A percentile compares a stretch with the other conserved stretches of the same genome.
Conservation (phyloP, 2,113 vertebrate species). For the Lanius collurio region DNA sequence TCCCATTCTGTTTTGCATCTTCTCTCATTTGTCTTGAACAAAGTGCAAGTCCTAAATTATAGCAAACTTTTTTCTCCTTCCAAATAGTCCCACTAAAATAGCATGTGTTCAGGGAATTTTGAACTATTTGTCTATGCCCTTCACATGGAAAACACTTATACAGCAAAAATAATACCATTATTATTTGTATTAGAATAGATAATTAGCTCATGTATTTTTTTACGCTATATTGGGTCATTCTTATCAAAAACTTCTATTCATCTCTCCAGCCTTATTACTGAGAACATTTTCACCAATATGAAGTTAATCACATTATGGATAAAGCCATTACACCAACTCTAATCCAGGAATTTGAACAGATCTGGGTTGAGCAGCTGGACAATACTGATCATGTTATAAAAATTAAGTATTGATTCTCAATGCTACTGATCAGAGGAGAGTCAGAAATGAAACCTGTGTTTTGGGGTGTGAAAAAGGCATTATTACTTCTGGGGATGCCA, state of each 20-base stretch:
- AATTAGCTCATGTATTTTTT: background rate
- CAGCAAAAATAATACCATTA: background rate
- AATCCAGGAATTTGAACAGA: conserved; percentile 6
- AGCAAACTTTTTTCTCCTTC: conserved; percentile 46
- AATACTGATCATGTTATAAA: background rate
- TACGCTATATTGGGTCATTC: background rate
- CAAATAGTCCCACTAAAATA: conserved; percentile 5
- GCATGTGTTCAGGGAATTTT: background rate
- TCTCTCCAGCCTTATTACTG: background rate
- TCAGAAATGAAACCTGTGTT: background rate
- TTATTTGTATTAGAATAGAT: background rate
- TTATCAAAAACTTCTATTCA: conserved; percentile 21
- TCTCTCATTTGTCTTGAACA: conserved; percentile 40
- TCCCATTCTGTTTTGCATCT: conserved; percentile 52
- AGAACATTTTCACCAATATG: background rate
- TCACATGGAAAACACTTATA: background rate
- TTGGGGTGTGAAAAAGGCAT: background rate
- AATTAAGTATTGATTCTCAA: background rate
- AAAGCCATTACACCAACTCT: background rate
- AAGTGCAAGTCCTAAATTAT: conserved; percentile 29
- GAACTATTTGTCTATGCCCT: background rate
- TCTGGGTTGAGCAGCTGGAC: background rate
- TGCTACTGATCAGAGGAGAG: background rate
- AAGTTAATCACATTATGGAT: conserved; percentile 36
- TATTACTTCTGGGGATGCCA: background rate